phyloP scores from a whole-genome alignment of 2,113 vertebrate species.

The Enhydra lutris region DNA sequence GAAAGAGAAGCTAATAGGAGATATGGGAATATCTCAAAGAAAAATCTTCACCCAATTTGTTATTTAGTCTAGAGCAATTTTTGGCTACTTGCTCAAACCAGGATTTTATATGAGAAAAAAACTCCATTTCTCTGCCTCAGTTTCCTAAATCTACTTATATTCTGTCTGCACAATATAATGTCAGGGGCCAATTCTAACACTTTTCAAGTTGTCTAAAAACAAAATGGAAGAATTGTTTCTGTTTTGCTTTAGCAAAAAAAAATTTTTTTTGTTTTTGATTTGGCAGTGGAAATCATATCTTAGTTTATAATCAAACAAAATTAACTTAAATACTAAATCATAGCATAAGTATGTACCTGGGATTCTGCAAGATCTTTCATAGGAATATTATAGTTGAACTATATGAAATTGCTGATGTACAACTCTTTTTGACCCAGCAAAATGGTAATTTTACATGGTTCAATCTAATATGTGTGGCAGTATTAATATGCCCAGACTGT shows the following conservation, averaged over 20 bases:
- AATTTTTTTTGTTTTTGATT: constrained; percentile 28
- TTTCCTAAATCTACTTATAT: constrained; percentile 58
- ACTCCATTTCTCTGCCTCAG: background rate
- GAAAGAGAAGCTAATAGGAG: background rate
- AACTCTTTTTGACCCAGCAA: background rate
- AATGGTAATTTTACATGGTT: background rate
- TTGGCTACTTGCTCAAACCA: constrained; percentile 45
- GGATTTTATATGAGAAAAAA: constrained; percentile 51
- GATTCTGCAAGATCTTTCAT: background rate
- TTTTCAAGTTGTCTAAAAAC: constrained; percentile 57
- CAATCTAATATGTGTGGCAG: background rate
- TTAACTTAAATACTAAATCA: constrained; percentile 35
- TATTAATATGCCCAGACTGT: constrained; percentile 16
- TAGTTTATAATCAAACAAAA: constrained; percentile 57
- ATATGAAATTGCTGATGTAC: background rate
- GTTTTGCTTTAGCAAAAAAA: constrained; percentile 35
- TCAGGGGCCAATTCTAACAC: constrained; percentile 43
- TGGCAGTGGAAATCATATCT: constrained; percentile 27
- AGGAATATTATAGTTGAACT: constrained; percentile 2
- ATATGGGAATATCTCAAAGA: constrained; percentile 13
- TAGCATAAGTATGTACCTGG: background rate
- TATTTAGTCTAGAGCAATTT: constrained; percentile 37
- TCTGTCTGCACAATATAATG: constrained; percentile 44
- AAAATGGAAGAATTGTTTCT: constrained; percentile 10
- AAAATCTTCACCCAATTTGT: constrained; percentile 44